Base-by-base conservation (phyloP, 2,113 vertebrate species). In the Hepsetus odoe region DNA sequence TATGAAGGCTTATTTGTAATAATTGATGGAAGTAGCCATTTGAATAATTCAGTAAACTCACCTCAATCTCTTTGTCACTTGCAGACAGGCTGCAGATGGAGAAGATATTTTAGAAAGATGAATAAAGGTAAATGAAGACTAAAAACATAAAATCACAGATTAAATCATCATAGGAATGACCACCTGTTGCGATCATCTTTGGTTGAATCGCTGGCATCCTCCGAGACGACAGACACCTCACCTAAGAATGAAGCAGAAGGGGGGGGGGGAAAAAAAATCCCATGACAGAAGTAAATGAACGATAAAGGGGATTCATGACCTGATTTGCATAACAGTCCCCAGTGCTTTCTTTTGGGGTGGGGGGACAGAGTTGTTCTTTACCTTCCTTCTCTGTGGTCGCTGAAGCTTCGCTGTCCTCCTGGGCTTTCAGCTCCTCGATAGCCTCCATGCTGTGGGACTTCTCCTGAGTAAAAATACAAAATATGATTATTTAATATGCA, bases 61-160 rank as follows among this genome's bases (percentile, higher is more conserved):
- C 98, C 95, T 98, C 98, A 0, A 98, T 94, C 78, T 98, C 96
- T 75, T 97, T 98, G 73, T 98, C 96, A 74, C 30, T 97, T 1
- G 92, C 88, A 0, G 93, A 94, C 9, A 87, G 81, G 76, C 96
- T 98, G 89, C 14, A 80, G 38, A 85, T 62, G 44, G 72, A 82
- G 81, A 10, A 46, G 9, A 74, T 13, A 75, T 5, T 35, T 32
- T n/a, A n/a, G n/a, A n/a, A n/a, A n/a, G n/a, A n/a, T n/a, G n/a
- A n/a, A n/a, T n/a, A n/a, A n/a, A n/a, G n/a, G n/a, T n/a, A n/a
- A n/a, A n/a, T n/a, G n/a, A n/a, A n/a, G n/a, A n/a, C n/a, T n/a
- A n/a, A n/a, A n/a, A n/a, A n/a, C n/a, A n/a, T n/a, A n/a, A n/a
- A n/a, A n/a, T n/a, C n/a, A n/a, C n/a, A n/a, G n/a, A n/a, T n/a